Percentiles rank a stretch among this genome's conserved stretches.
Evolutionary conservation across 2,888 invertebrate genomes (phyloP).

Genomic region (Trachelus troglodyta): DNA sequence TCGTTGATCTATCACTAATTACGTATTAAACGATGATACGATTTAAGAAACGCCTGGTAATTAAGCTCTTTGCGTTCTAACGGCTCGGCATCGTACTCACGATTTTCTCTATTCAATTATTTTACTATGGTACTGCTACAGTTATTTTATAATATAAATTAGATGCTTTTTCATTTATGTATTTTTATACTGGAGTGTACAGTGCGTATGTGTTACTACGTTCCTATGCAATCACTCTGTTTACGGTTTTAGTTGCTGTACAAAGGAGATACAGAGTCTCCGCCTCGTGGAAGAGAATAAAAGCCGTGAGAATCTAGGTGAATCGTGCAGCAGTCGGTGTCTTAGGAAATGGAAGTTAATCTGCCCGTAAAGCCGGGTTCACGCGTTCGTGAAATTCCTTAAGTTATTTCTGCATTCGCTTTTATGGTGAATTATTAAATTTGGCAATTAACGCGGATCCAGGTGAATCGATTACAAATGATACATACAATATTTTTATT

Average conservation of each 20-base stretch:
- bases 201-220: not conserved
- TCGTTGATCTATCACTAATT: slow-evolving; percentile 27
- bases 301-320: slow-evolving; percentile 57
- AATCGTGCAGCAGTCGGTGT: slow-evolving; percentile 39
- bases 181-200: not conserved
- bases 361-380: not conserved
- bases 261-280: slow-evolving; percentile 6
- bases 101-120: slow-evolving; percentile 17
- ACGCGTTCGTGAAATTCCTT: not conserved
- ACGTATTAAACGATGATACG: slow-evolving; percentile 29
- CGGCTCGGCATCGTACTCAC: slow-evolving; percentile 25
- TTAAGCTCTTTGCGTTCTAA: slow-evolving; percentile 33
- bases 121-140: not conserved
- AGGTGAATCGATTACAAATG: not conserved
- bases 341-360: slow-evolving; percentile 31
- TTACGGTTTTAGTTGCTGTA: slow-evolving; percentile 38
- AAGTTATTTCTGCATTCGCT: not conserved
- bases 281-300: slow-evolving; percentile 21
- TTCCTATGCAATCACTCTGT: slow-evolving; percentile 11
- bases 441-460: not conserved
- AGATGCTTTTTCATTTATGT: not conserved
- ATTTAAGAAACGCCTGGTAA: slow-evolving; percentile 15
- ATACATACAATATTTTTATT: too few species aligned
- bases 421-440: not conserved
- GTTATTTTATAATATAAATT: slow-evolving; percentile 8